Evolutionary conservation across 1,140 invertebrate species (phyloP).

Genomic region (Cotesia vestalis): DNA sequence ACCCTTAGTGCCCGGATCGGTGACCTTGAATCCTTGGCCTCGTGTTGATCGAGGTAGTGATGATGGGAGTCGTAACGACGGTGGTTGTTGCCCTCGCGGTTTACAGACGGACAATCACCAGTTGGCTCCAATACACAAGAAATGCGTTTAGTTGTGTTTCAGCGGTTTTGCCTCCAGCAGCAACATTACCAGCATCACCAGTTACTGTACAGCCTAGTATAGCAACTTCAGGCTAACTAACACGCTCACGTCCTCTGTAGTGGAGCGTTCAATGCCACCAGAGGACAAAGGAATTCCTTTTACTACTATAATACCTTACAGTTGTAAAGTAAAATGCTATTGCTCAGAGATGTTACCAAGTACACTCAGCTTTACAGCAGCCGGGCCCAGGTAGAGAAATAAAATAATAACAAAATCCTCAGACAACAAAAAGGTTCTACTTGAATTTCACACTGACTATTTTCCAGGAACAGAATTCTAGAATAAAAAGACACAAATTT

Average conservation of each 20-base stretch:
- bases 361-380: too few relatives aligned
- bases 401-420: too few relatives aligned
- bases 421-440: too few relatives aligned
- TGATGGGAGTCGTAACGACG: background rate
- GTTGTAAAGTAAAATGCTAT: background rate
- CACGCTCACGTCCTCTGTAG: too few relatives aligned
- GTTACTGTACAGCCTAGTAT: too few relatives aligned
- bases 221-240: too few relatives aligned
- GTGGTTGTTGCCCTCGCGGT: slow-evolving; percentile 49
- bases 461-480: too few relatives aligned
- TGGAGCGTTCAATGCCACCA: background rate
- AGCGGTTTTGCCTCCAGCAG: background rate
- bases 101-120: slow-evolving; percentile 49
- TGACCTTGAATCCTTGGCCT: slow-evolving; percentile 26
- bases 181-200: slow-evolving; percentile 15
- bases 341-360: background rate
- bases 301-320: slow-evolving; percentile 27
- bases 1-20: background rate
- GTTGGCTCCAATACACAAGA: slow-evolving; percentile 18
- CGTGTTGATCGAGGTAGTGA: slow-evolving; percentile 12
- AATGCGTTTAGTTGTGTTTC: background rate
- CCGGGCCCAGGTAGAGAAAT: too few relatives aligned
- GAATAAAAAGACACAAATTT: too few relatives aligned
- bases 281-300: slow-evolving; percentile 61
- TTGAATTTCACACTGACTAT: too few relatives aligned